phyloP scores from a whole-genome alignment of 2,888 invertebrate genomes.

The Polydrusus tereticollis region DNA sequence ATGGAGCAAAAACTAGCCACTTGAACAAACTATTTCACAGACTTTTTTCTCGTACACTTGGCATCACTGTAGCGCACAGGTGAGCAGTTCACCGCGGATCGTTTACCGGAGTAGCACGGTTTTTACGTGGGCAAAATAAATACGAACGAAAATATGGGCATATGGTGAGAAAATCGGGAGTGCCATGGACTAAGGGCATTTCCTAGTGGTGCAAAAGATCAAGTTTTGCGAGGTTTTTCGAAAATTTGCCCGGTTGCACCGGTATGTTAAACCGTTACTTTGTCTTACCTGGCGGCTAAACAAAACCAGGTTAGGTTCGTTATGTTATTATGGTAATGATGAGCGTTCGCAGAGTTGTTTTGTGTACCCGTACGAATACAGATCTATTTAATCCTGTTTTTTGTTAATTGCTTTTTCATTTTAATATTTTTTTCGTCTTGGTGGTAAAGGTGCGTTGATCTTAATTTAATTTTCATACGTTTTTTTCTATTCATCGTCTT shows the following conservation, averaged over 20 bases:
- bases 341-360: constrained; percentile 22
- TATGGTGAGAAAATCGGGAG: constrained; percentile 42
- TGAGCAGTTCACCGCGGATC: constrained; percentile 47
- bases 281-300: constrained; percentile 31
- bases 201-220: constrained; percentile 27
- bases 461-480: no score
- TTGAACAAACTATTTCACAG: background rate
- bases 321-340: constrained; percentile 31
- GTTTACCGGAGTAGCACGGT: constrained; percentile 40
- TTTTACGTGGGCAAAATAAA: constrained; percentile 44
- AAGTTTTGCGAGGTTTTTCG: background rate
- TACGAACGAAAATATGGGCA: constrained; percentile 46
- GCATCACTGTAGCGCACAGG: constrained; percentile 38
- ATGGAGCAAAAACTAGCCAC: background rate
- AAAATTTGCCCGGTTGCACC: constrained; percentile 14
- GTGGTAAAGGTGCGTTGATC: no score
- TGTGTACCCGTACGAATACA: constrained; percentile 19
- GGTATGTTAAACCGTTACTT: constrained; percentile 29
- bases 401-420: constrained; percentile 3
- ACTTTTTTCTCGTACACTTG: constrained; percentile 12
- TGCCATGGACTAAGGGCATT: constrained; percentile 31
- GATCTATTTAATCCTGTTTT: constrained; percentile 13
- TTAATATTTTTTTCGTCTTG: no score
- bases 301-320: constrained; percentile 43
- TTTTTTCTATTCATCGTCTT: no score